These are phyloP conservation scores for Ondatra zibethicus DNA, from an alignment of 2,113 vertebrate species.

Conservation along the genomic window DNA sequence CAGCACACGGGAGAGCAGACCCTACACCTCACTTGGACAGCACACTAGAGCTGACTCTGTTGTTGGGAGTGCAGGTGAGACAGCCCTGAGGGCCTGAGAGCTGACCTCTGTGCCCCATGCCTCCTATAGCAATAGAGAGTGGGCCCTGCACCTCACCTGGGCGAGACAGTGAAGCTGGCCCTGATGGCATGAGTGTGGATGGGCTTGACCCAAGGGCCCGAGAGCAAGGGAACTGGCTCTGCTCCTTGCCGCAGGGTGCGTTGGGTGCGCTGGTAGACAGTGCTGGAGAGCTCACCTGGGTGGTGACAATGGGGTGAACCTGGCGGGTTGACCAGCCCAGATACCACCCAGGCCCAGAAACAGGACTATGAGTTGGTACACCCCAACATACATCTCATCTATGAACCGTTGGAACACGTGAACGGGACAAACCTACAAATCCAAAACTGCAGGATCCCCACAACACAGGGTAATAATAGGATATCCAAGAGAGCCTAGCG, in stretches of 20 bases:
- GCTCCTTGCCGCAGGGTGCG: not conserved
- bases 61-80: not conserved
- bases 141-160: no score
- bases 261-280: no score
- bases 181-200: not conserved
- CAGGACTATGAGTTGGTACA: not conserved
- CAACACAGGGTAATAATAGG: not conserved
- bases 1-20: no score
- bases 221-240: no score
- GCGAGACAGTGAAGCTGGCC: not conserved
- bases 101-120: not conserved
- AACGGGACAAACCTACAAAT: not conserved
- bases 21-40: not conserved
- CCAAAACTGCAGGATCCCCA: not conserved
- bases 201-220: not conserved
- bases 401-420: not conserved
- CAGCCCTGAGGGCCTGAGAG: no score
- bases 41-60: not conserved
- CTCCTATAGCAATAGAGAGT: no score
- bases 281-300: no score
- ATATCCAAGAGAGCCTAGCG: no score
- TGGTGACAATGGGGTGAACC: no score
- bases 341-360: not conserved
- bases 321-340: not conserved
- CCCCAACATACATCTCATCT: not conserved